Base-by-base conservation (phyloP, 2,797 vertebrate genomes). In the Microtus californicus region DNA sequence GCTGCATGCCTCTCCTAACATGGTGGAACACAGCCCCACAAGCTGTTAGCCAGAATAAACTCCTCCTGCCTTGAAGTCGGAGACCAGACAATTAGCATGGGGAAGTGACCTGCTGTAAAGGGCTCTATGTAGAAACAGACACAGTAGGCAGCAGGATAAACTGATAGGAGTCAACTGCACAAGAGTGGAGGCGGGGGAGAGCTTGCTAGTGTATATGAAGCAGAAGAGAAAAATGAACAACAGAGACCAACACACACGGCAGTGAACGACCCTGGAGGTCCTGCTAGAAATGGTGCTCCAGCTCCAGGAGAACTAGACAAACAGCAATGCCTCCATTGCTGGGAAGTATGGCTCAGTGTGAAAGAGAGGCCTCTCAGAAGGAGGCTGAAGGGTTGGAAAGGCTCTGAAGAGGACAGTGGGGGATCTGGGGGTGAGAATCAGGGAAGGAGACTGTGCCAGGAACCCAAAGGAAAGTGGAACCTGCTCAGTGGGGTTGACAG, bases 121-220 rank as follows among this genome's bases (percentile, higher is more conserved):
- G 29, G 65, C 10, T 27, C 51, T 15, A 0, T 51, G 65, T 59
- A 71, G 59, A 69, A 25, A 31, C 61, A 69, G 6, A 31, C 2
- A 15, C 5, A 37, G 34, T 29, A 45, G 14, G 19, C 29, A 5
- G 6, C 1, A 9, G 65, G 61, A 17, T 0, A 0, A 3, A 27
- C 3, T 17, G 0, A 31, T 13, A 4, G 1, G 0, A 1, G 69
- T 56, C 0, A 19, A 27, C 0, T 4, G 56, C 8, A 0, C 1
- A 8, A 2, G 8, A 7, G 10, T 82, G 34, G 0, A n/a, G 25
- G 25, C 29, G 51, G 21, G 48, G 23, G 23, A 67, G 19, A 37
- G 67, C 34, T 37, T 69, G 45, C 45, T 67, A 71, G 83, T 17
- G 23, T 17, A 7, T n/a, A 1, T 2, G 45, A 43, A 14, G 1